Evolutionary conservation across 2,888 invertebrate genomes (phyloP).

Genomic region (Penaeus monodon): DNA sequence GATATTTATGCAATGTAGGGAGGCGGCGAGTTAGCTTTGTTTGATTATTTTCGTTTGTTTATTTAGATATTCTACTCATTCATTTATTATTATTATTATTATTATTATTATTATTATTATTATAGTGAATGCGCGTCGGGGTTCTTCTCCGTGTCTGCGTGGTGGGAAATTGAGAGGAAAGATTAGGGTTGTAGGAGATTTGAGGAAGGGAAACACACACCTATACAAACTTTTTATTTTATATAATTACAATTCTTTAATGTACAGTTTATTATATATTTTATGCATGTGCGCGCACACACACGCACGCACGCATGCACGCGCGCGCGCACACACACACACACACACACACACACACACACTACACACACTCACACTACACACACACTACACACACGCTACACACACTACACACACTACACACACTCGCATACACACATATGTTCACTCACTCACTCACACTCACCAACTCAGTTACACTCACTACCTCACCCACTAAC

Average conservation of each 20-base stretch:
- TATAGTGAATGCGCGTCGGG: too few relatives aligned
- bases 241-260: too few relatives aligned
- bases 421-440: background rate
- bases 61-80: too few relatives aligned
- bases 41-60: too few relatives aligned
- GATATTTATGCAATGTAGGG: too few relatives aligned
- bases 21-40: too few relatives aligned
- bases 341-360: constrained; percentile 7
- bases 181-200: too few relatives aligned
- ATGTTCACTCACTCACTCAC: background rate
- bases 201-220: background rate
- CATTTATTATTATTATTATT: too few relatives aligned
- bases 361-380: constrained; percentile 4
- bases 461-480: background rate
- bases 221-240: background rate
- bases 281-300: background rate
- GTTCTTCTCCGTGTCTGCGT: too few relatives aligned
- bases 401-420: constrained; percentile 4
- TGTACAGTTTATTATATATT: too few relatives aligned
- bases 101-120: too few relatives aligned
- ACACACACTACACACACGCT: constrained; percentile 4
- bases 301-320: background rate
- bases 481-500: background rate
- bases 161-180: too few relatives aligned
- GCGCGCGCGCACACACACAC: background rate